Evolutionary conservation across 2,113 vertebrate species (phyloP), one percentile per base, ranked within the genome.

Genomic region (Rhombomys opimus): DNA sequence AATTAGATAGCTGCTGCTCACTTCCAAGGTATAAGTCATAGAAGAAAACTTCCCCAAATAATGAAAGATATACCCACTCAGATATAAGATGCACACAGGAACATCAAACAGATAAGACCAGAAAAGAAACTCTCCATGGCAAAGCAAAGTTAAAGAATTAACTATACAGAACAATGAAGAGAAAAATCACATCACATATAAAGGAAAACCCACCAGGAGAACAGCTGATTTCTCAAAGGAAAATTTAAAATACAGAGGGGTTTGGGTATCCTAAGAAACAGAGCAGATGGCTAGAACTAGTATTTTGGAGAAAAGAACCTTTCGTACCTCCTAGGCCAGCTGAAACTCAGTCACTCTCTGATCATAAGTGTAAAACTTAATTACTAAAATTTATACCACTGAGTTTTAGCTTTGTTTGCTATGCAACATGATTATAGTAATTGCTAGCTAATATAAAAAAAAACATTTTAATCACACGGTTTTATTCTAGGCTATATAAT

Each of bases 401-500:
- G 38, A n/a, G 57, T 77, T 87, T 90, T 61, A 57, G n/a, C 11
- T 11, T 92, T 2, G 2, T 52, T 77, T 89, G 6, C 92, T 90
- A 27, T 18, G 68, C 0, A 95, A 2, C 41, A 75, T 78, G 81
- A 76, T 30, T 93, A 9, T 4, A 94, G 41, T 10, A n/a, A 61
- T 52, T 93, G 59, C n/a, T 84, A 35, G 70, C 38, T 59, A 32
- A 90, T n/a, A 82, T 2, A 54, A n/a, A 84, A 27, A 84, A 27
- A 6, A 90, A 78, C 68, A 76, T 89, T 94, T 78, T 76, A 95
- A 70, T 92, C 61, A 65, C 18, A n/a, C 30, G 41, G 50, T 78
- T 95, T 90, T 95, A 90, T 84, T 85, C 30, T 35, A 75, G 9
- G 38, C 25, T 30, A n/a, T 27, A 46, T 52, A 67, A 73, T 67